Percentiles rank a stretch among this genome's conserved stretches.
phyloP scores from a whole-genome alignment of 1,140 invertebrate species.

The Hyphantria cunea region DNA sequence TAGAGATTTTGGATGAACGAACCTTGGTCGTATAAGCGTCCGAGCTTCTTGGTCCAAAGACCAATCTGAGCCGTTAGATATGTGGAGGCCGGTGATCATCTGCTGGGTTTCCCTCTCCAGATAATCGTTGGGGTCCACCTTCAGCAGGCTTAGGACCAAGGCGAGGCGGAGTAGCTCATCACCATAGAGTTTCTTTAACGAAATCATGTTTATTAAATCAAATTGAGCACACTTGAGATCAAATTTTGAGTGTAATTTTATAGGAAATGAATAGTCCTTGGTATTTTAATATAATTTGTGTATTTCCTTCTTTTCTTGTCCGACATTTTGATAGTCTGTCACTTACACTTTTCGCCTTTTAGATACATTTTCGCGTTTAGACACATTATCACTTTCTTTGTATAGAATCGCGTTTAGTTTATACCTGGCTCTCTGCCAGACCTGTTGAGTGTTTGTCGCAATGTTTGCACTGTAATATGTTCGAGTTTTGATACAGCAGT shows the following conservation, averaged over 20 bases:
- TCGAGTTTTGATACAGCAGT: conserved; percentile 7
- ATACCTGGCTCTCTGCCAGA: conserved; percentile 42
- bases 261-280: conserved; percentile 55
- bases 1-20: conserved; percentile 88
- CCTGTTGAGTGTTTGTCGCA: conserved; percentile 7
- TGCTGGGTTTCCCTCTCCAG: conserved; percentile 81
- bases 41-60: conserved; percentile 81
- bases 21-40: conserved; percentile 82
- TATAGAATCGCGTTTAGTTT: conserved; percentile 38
- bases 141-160: conserved; percentile 88
- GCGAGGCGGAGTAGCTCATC: conserved; percentile 91
- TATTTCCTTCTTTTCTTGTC: conserved; percentile 69
- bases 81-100: conserved; percentile 80
- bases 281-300: conserved; percentile 39
- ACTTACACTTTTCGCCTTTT: conserved; percentile 42
- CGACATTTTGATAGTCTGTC: conserved; percentile 66
- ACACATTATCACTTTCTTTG: conserved; percentile 35
- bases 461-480: background rate
- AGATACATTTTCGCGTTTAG: conserved; percentile 40
- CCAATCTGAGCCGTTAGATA: conserved; percentile 86
- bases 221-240: conserved; percentile 78
- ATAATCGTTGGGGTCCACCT: conserved; percentile 87
- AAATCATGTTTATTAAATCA: conserved; percentile 82
- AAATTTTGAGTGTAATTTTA: conserved; percentile 36
- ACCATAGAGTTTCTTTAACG: conserved; percentile 88